These are phyloP conservation scores for Pachyuromys duprasi DNA, from an alignment of 2,797 vertebrate genomes.

Conservation along the genomic window DNA sequence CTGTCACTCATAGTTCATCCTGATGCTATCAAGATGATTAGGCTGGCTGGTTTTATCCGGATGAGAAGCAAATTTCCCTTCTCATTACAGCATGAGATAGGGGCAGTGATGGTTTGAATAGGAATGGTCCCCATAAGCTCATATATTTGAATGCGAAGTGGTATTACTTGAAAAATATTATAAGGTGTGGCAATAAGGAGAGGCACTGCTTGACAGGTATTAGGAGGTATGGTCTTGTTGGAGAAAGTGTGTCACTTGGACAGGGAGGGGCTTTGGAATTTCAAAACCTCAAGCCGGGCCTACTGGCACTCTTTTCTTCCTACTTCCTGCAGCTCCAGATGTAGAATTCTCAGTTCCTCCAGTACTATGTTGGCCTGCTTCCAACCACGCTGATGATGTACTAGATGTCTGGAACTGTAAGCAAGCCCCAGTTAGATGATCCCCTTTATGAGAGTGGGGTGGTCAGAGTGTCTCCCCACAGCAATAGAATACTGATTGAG, in stretches of 20 bases:
- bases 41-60: not conserved
- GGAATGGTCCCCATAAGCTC: no score
- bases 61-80: not conserved
- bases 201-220: no score
- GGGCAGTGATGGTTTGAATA: not conserved
- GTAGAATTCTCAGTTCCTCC: not conserved
- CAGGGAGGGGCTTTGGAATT: not conserved
- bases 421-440: not conserved
- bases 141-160: not conserved
- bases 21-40: not conserved
- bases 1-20: not conserved
- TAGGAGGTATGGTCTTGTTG: not conserved
- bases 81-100: not conserved
- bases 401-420: not conserved
- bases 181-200: no score
- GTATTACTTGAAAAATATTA: not conserved
- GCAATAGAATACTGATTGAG: not conserved
- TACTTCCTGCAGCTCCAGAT: not conserved
- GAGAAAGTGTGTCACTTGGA: not conserved
- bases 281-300: not conserved
- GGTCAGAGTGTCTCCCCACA: not conserved
- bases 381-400: not conserved
- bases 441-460: not conserved
- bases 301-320: not conserved
- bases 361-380: not conserved